Conservation (phyloP, 2,797 vertebrate genomes). For the Hoplostethus mediterraneus region DNA sequence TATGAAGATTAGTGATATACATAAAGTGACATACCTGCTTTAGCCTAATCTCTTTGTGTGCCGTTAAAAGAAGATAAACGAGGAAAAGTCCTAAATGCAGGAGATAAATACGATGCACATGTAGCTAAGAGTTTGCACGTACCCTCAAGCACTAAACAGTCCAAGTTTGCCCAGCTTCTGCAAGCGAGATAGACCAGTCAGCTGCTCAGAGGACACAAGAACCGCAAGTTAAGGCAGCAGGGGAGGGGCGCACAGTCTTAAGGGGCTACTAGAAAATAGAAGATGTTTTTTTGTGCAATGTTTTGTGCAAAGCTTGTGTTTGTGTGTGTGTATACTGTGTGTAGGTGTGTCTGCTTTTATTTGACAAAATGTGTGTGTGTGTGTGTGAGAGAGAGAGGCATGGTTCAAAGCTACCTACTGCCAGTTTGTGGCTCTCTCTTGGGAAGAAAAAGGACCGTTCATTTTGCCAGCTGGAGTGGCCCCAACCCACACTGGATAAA, state of each 20-base stretch:
- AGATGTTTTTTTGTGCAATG: constrained; percentile 2
- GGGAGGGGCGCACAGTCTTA: neutral
- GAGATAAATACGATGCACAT: neutral
- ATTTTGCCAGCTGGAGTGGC: constrained; percentile 47
- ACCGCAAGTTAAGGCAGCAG: neutral
- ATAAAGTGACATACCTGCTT: neutral
- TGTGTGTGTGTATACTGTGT: constrained; percentile 4
- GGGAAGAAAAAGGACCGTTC: constrained; percentile 18
- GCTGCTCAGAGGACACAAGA: constrained; percentile 1
- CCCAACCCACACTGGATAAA: constrained; percentile 43
- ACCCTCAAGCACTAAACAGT: neutral
- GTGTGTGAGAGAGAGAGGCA: constrained; percentile 14
- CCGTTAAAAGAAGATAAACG: no score
- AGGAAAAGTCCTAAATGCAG: no score
- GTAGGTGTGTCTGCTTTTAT: constrained; percentile 12
- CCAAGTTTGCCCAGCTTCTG: neutral
- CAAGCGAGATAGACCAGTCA: neutral
- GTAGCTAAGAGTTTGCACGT: neutral
- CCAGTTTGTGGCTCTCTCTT: constrained; percentile 53
- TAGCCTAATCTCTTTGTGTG: neutral
- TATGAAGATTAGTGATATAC: neutral
- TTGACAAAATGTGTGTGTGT: constrained; percentile 20
- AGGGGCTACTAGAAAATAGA: neutral
- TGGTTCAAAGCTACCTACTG: constrained; percentile 26
- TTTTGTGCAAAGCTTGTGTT: constrained; percentile 11